Conservation (phyloP, 2,113 vertebrate genomes). For the Eolophus roseicapilla region DNA sequence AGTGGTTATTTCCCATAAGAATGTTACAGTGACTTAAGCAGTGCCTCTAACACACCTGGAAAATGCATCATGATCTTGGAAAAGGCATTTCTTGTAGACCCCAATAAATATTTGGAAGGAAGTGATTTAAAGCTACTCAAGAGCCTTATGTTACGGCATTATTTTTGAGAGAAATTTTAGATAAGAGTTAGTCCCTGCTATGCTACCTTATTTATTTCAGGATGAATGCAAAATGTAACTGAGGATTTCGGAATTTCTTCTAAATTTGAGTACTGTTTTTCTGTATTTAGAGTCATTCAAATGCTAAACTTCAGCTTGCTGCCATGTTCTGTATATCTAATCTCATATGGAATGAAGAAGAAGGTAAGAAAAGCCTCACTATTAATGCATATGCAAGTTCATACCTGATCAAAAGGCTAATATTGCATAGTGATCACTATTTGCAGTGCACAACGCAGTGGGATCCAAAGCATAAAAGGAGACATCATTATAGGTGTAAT, state of each 20-base stretch:
- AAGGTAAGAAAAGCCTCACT: conserved; percentile 81
- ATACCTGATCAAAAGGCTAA: neutral
- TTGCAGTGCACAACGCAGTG: neutral
- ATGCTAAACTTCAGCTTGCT: conserved; percentile 95
- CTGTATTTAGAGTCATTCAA: conserved; percentile 88
- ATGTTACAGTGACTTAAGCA: neutral
- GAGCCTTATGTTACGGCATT: neutral
- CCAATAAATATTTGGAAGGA: neutral
- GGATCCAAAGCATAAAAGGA: neutral
- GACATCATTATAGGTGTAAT: neutral
- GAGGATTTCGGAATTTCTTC: neutral
- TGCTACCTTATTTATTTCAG: neutral
- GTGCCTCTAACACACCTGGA: neutral
- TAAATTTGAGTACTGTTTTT: conserved; percentile 1
- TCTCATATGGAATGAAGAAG: conserved; percentile 98
- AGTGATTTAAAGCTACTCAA: neutral
- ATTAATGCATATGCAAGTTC: neutral
- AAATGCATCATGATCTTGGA: neutral
- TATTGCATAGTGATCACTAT: neutral
- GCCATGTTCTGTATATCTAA: conserved; percentile 98
- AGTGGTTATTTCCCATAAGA: neutral
- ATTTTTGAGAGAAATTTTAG: neutral
- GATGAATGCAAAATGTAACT: neutral
- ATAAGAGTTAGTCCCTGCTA: neutral
- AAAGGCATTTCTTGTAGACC: neutral